Conservation (phyloP, 2,113 vertebrate genomes). For the Charadrius vociferus region DNA sequence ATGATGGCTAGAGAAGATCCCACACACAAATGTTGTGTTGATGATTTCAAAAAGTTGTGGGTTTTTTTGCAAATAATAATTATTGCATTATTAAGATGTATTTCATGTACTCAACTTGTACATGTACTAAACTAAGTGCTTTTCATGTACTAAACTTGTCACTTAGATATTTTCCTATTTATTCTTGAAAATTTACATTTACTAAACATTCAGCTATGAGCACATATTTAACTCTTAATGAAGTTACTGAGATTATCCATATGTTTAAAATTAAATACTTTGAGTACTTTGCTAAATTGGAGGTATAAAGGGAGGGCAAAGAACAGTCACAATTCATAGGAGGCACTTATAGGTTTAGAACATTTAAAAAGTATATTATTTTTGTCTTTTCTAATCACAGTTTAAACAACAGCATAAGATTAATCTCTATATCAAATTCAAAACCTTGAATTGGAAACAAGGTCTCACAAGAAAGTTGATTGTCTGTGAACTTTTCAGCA, state of each 20-base stretch:
- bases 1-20: not conserved
- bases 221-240: not conserved
- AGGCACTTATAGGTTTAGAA: not conserved
- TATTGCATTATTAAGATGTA: fast-evolving
- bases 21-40: not conserved
- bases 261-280: not conserved
- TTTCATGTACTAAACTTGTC: not conserved
- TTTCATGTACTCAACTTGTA: not conserved
- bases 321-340: not conserved
- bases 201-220: not conserved
- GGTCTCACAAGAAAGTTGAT: not conserved
- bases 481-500: not conserved
- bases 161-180: not conserved
- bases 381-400: not conserved
- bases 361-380: not conserved
- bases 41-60: not conserved
- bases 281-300: not conserved
- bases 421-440: not conserved
- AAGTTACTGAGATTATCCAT: not conserved
- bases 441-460: not conserved
- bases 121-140: no score
- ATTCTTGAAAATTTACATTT: not conserved
- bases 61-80: not conserved
- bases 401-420: not conserved
- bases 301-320: not conserved